A percentile compares a stretch with the other conserved stretches of the same genome.
Conservation (phyloP, 2,797 vertebrate genomes). For the Arctocebus calabarensis region DNA sequence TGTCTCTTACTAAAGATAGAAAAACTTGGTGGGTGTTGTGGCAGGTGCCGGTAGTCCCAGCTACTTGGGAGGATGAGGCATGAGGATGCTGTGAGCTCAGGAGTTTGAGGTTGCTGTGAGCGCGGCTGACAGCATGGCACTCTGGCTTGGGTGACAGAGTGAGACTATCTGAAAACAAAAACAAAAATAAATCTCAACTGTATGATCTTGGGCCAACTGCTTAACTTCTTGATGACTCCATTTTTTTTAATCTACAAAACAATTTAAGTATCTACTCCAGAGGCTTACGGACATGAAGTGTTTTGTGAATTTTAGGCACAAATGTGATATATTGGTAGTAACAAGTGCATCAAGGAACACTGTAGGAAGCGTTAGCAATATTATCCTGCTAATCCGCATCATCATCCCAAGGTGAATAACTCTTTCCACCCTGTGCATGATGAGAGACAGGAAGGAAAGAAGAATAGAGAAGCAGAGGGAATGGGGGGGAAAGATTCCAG, state of each 20-base stretch:
- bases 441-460: not conserved
- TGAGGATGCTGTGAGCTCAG: no score
- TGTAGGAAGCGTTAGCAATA: not conserved
- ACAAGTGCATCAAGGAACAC: not conserved
- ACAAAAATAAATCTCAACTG: not conserved
- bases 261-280: not conserved
- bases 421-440: not conserved
- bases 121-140: no score
- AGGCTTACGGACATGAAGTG: not conserved
- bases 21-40: no score
- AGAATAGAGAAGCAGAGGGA: not conserved
- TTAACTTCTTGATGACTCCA: not conserved
- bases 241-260: not conserved
- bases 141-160: no score
- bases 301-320: not conserved
- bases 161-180: no score
- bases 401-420: not conserved
- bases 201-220: not conserved
- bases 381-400: not conserved
- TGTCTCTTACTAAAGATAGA: no score
- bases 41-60: no score
- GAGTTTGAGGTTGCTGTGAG: no score
- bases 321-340: not conserved
- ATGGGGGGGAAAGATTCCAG: rapidly evolving
- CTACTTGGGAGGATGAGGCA: no score